Evolutionary conservation across 2,888 invertebrate species (phyloP), one percentile per base, ranked within the genome.

Genomic region (Holacanthella duospinosa): DNA sequence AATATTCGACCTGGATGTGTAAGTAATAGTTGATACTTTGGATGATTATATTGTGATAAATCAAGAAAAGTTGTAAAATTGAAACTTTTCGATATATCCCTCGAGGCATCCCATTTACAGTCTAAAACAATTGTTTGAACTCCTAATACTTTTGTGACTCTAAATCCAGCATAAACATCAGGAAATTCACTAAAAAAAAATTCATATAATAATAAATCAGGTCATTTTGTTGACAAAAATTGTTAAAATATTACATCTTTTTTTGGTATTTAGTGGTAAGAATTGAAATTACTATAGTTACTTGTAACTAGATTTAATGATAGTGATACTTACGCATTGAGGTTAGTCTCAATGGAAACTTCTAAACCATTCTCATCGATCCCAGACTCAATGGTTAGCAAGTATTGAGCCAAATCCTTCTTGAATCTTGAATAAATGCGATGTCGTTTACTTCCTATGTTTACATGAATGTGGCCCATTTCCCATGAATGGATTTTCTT

Each of bases 331-430:
- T 66, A 72, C 72, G 70, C 65, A 59, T 68, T 70, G 2, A 72
- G 66, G 61, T 70, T 68, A 24, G 72, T 72, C 61, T 66, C 62
- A 57, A 72, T 55, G 29, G 67, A 60, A 54, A 60, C 64, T 44
- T 67, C 66, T n/a, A 71, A 56, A 1, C 72, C 71, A 44, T 68
- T 66, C 53, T 70, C 48, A 48, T 48, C 21, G 12, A 66, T 63
- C 44, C 71, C 70, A n/a, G 71, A 24, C 48, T 71, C 70, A 29
- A 63, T 68, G 62, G 64, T 71, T 21, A 70, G 63, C 60, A 69
- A 59, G 64, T 72, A 71, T 4, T 66, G 67, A 26, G 55, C 44
- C 36, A 64, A 66, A 43, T 66, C 70, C 21, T 61, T 59, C 21
- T 59, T 56, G 25, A 70, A 55, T 56, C 59, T 71, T 6, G 43